These are phyloP conservation scores for Drymonia ruficornis DNA, from an alignment of 2,888 invertebrate genomes.

Conservation along the genomic window DNA sequence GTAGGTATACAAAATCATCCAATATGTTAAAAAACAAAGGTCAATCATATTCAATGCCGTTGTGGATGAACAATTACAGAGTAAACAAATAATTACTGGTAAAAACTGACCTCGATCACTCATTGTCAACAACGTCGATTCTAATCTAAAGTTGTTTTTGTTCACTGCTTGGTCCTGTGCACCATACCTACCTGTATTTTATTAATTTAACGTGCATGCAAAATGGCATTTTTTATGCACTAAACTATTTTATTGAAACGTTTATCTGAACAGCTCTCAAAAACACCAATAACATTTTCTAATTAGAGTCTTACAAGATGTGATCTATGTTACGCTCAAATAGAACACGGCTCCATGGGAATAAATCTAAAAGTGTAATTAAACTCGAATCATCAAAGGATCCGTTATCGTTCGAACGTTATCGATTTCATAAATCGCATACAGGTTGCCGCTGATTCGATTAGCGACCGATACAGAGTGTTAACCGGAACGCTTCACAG, in stretches of 20 bases:
- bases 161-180: conserved; percentile 20
- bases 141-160: conserved; percentile 35
- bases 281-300: conserved; percentile 23
- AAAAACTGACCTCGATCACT: conserved; percentile 73
- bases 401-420: conserved; percentile 56
- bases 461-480: conserved; percentile 69
- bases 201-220: conserved; percentile 9
- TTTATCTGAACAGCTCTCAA: not conserved
- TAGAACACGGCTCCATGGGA: conserved; percentile 33
- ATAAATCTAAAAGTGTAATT: conserved; percentile 52
- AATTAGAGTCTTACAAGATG: conserved; percentile 41
- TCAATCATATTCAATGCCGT: conserved; percentile 71
- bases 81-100: conserved; percentile 57
- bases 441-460: conserved; percentile 69
- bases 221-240: conserved; percentile 8
- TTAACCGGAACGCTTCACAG: conserved; percentile 74
- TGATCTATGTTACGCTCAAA: conserved; percentile 40
- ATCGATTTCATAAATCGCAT: conserved; percentile 70
- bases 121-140: conserved; percentile 61
- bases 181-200: conserved; percentile 7
- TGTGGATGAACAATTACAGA: conserved; percentile 67
- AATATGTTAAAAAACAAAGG: conserved; percentile 60
- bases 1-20: conserved; percentile 30
- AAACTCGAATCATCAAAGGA: conserved; percentile 59
- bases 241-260: conserved; percentile 6